Percentiles rank a stretch among this genome's conserved stretches.
These are phyloP conservation scores for Dissostichus mawsoni DNA, from an alignment of 2,113 vertebrate genomes.

Conservation along the genomic window DNA sequence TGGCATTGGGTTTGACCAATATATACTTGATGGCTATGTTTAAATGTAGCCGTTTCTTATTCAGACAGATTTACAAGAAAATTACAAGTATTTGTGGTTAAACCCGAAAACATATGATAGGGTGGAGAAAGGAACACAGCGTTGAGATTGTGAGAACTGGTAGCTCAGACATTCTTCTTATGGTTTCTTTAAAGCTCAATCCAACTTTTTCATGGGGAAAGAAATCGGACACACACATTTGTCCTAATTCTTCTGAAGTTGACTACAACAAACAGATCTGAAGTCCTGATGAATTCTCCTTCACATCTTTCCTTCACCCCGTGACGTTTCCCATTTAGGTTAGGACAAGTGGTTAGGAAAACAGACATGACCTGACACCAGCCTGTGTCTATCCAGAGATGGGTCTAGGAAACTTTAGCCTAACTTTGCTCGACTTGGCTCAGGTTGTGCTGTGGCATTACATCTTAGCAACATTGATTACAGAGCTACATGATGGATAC, in stretches of 20 bases:
- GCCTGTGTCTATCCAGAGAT: too few species aligned
- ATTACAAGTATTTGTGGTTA: constrained; percentile 9
- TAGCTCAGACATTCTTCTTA: background rate
- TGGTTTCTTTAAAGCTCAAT: background rate
- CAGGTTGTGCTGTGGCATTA: background rate
- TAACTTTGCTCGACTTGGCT: background rate
- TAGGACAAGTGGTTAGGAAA: too few species aligned
- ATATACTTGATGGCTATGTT: background rate
- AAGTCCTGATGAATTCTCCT: too few species aligned
- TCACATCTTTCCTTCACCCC: too few species aligned
- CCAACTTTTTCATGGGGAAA: background rate
- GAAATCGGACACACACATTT: background rate
- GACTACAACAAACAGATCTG: too few species aligned
- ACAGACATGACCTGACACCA: too few species aligned
- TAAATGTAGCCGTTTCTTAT: constrained; percentile 14
- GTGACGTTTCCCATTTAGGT: too few species aligned
- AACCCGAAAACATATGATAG: constrained; percentile 9
- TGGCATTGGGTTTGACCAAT: constrained; percentile 14
- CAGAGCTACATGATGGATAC: background rate
- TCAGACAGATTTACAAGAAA: constrained; percentile 24
- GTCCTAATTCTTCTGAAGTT: background rate
- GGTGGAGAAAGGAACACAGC: constrained; percentile 3
- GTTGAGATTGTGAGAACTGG: constrained; percentile 3
- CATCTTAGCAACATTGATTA: background rate
- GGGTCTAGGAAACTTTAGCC: background rate